These are phyloP conservation scores for Sandelia bainsii DNA, from an alignment of 2,797 vertebrate species.

Conservation along the genomic window DNA sequence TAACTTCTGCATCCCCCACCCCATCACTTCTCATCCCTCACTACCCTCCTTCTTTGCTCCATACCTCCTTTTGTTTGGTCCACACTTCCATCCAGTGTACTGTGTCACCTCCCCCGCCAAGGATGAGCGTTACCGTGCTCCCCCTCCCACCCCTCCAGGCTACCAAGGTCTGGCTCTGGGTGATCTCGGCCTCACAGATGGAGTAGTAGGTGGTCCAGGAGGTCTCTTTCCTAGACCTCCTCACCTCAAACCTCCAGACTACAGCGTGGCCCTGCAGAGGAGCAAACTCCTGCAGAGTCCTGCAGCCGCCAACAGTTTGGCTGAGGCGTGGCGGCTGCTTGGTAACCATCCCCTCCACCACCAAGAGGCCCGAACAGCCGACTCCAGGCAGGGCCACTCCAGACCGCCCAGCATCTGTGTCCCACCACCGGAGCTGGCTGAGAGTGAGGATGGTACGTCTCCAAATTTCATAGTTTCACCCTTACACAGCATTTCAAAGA, in stretches of 20 bases:
- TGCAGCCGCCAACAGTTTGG: constrained; percentile 82
- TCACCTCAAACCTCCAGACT: constrained; percentile 94
- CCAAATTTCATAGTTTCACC: background rate
- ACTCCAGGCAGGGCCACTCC: constrained; percentile 44
- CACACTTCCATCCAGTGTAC: constrained; percentile 91
- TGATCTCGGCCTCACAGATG: constrained; percentile 83
- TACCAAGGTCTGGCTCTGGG: constrained; percentile 97
- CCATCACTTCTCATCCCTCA: constrained; percentile 57
- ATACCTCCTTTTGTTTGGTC: constrained; percentile 69
- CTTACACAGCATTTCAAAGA: background rate
- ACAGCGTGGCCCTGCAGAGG: constrained; percentile 97
- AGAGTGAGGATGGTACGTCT: constrained; percentile 95
- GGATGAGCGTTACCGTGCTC: constrained; percentile 95
- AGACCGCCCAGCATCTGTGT: constrained; percentile 81
- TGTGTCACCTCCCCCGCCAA: constrained; percentile 97
- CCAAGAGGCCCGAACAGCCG: constrained; percentile 42
- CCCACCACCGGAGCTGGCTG: constrained; percentile 75
- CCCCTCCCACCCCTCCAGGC: constrained; percentile 96
- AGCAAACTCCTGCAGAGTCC: constrained; percentile 92
- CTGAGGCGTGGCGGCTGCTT: constrained; percentile 82
- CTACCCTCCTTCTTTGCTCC: constrained; percentile 56
- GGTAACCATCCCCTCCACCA: constrained; percentile 79
- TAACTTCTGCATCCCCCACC: constrained; percentile 63
- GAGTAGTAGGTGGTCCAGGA: constrained; percentile 84
- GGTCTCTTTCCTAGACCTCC: constrained; percentile 82